These are phyloP conservation scores for Diacarnus erythraeanus DNA, from an alignment of 37 sponge, comb jelly and placozoan genomes.

Conservation along the genomic window DNA sequence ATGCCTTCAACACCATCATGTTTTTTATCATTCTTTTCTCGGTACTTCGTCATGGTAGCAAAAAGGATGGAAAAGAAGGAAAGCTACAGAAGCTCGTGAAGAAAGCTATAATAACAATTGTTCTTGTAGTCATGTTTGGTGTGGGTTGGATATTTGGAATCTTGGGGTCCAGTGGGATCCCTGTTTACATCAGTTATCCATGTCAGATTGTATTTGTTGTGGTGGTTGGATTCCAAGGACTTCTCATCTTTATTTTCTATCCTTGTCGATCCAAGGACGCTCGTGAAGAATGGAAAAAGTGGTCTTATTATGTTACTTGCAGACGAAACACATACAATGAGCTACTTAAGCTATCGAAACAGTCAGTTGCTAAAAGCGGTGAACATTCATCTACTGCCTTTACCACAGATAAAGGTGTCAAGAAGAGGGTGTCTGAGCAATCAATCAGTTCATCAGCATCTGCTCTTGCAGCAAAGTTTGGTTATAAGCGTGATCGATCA, in stretches of 20 bases:
- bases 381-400: background rate
- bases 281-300: constrained; percentile 20
- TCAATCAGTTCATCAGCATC: background rate
- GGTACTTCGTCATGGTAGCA: background rate
- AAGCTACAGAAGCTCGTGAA: constrained; percentile 1
- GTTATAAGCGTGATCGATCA: background rate
- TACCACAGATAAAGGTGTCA: background rate
- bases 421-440: background rate
- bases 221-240: constrained; percentile 31
- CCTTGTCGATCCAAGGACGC: constrained; percentile 23
- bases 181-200: background rate
- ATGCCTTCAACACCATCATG: constrained; percentile 18
- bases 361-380: background rate
- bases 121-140: constrained; percentile 43
- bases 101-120: constrained; percentile 12
- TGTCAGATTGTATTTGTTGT: constrained; percentile 24
- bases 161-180: constrained; percentile 6
- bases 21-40: constrained; percentile 7
- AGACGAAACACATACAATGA: background rate
- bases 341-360: background rate
- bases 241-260: constrained; percentile 31
- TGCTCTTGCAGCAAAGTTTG: background rate
- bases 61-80: constrained; percentile 2
- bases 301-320: constrained; percentile 7
- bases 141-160: constrained; percentile 46